Base-by-base conservation (phyloP, 2,113 vertebrate genomes). In the Pleuronectes platessa region DNA sequence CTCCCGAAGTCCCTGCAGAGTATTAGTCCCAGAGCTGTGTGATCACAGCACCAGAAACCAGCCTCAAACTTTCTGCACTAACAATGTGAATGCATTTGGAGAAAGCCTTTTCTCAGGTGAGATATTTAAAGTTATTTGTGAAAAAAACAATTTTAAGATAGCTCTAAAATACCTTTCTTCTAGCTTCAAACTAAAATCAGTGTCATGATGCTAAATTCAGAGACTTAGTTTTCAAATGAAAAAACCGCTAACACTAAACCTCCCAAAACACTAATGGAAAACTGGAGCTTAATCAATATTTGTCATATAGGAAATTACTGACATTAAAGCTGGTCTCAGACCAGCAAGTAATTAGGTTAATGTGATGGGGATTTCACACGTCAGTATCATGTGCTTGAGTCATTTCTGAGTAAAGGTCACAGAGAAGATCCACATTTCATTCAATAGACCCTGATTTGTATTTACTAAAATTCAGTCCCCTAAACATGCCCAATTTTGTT, bases 1-100 rank as follows among this genome's bases (percentile, higher is more conserved):
- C 64, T 64, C 51, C 55, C 1, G 15, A 55, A 65, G 21, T 79
- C 65, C 42, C 55, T 42, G 64, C 31, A 40, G 54, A 56, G 13
- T 27, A 2, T 37, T 31, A n/a, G 45, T 20, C 31, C 10, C 7
- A 59, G 78, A 31, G 13, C 40, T 60, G 26, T 67, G 35, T 74
- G 68, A 77, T 61, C 75, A 55, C 15, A 20, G 12, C 17, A 40
- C 45, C 37, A 21, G 56, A 27, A 59, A 49, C n/a, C 17, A 11
- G 2, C 0, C 20, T 17, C 2, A 15, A 37, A 18, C 10, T 6
- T 63, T 72, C 9, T 26, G n/a, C 63, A 56, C 21, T 7, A 27
- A 55, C 3, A 21, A 8, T 49, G 21, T 47, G 47, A 40, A 55
- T 71, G 24, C 1, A 61, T 67, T 58, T 61, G 1, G 68, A 51